These are phyloP conservation scores for Drosophila setifemur DNA, from an alignment of 1,140 invertebrate species.

Conservation along the genomic window DNA sequence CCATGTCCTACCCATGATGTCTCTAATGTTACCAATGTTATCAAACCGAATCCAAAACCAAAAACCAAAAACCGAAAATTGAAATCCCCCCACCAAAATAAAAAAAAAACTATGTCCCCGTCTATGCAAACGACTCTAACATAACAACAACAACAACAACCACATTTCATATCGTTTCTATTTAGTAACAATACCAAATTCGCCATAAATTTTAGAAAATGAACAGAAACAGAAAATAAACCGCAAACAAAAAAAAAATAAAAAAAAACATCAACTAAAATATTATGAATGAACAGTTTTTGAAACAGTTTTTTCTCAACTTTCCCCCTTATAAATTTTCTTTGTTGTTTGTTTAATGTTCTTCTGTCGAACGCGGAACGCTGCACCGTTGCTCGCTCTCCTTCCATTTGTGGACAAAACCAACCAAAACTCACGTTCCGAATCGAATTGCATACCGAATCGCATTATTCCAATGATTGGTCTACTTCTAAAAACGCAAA, in stretches of 20 bases:
- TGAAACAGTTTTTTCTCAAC: conserved; percentile 64
- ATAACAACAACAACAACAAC: conserved; percentile 75
- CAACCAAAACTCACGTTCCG: conserved; percentile 62
- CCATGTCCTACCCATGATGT: conserved; percentile 31
- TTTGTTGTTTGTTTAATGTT: conserved; percentile 82
- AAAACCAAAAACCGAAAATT: not conserved
- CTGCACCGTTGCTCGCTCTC: conserved; percentile 81
- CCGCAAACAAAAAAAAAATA: conserved; percentile 15
- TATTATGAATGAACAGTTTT: conserved; percentile 41
- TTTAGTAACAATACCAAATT: conserved; percentile 31
- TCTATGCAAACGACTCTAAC: conserved; percentile 52
- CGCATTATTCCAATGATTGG: conserved; percentile 60
- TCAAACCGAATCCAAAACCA: conserved; percentile 7
- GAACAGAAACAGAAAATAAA: conserved; percentile 34
- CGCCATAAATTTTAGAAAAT: conserved; percentile 51
- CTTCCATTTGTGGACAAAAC: conserved; percentile 65
- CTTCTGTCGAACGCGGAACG: conserved; percentile 84
- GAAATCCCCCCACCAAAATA: not conserved
- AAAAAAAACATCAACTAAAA: conserved; percentile 28
- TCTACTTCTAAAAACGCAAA: conserved; percentile 55
- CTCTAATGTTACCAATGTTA: conserved; percentile 12
- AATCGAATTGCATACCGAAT: conserved; percentile 32
- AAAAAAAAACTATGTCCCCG: conserved; percentile 1
- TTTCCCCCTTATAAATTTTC: conserved; percentile 80
- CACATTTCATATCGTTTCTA: conserved; percentile 79